A percentile compares a stretch with the other conserved stretches of the same genome.
Conservation (phyloP, 2,888 invertebrate species). For the Acheta domesticus region DNA sequence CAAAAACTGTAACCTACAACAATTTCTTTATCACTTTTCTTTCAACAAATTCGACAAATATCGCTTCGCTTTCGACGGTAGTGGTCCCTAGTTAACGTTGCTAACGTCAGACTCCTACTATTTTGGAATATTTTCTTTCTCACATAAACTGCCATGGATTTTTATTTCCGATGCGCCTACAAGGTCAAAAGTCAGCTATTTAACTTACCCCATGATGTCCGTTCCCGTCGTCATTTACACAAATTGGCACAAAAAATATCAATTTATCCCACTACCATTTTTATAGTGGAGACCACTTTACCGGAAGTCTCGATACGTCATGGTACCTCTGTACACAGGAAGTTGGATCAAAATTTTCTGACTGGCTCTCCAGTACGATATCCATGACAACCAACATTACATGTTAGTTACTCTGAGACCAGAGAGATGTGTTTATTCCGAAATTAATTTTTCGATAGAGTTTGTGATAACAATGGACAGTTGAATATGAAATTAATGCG, state of each 20-base stretch:
- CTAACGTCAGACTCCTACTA: background rate
- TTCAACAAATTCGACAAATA: background rate
- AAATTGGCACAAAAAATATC: slow-evolving; percentile 47
- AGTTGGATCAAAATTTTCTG: slow-evolving; percentile 11
- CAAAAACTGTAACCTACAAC: no score
- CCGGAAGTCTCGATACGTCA: slow-evolving; percentile 33
- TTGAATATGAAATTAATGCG: no score
- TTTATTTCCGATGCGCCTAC: no score
- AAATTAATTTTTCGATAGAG: no score
- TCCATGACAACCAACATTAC: background rate
- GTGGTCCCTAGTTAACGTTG: background rate
- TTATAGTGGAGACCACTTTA: slow-evolving; percentile 29
- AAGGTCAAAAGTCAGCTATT: slow-evolving; percentile 3
- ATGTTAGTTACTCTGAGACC: no score
- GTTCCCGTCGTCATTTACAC: slow-evolving; percentile 75
- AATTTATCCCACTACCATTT: slow-evolving; percentile 45
- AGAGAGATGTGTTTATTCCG: no score
- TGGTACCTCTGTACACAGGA: slow-evolving; percentile 27
- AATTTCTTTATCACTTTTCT: background rate
- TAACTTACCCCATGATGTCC: slow-evolving; percentile 75
- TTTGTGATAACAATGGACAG: no score
- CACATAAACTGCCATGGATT: background rate
- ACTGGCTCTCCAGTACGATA: background rate
- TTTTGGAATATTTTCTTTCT: slow-evolving; percentile 20
- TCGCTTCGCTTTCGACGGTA: background rate